Conservation (phyloP, 2,888 invertebrate species). For the Troides oblongomaculatus region DNA sequence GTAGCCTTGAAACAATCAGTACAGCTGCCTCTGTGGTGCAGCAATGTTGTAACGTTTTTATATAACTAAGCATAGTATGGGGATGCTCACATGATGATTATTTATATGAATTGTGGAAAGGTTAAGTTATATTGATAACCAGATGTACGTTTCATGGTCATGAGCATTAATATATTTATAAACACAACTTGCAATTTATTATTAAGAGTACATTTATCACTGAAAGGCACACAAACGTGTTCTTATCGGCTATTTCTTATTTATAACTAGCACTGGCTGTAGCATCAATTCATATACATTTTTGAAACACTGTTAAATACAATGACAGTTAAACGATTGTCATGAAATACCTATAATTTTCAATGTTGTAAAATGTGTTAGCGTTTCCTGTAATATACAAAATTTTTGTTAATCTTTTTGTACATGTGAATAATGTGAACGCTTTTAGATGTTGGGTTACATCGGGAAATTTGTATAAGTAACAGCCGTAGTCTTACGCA, state of each 20-base stretch:
- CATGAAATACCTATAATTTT: constrained; percentile 16
- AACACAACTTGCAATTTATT: too few relatives aligned
- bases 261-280: not conserved
- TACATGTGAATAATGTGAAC: not conserved
- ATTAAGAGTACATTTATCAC: too few relatives aligned
- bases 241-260: not conserved
- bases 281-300: not conserved
- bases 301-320: not conserved
- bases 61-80: too few relatives aligned
- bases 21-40: not conserved
- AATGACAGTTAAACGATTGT: constrained; percentile 1
- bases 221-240: too few relatives aligned
- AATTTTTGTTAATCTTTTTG: not conserved
- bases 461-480: not conserved
- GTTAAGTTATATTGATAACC: too few relatives aligned
- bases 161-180: too few relatives aligned
- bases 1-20: not conserved
- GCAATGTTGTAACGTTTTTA: too few relatives aligned
- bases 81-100: too few relatives aligned
- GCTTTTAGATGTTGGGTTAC: not conserved
- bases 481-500: not conserved
- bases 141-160: too few relatives aligned
- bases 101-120: too few relatives aligned
- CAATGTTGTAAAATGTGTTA: constrained; percentile 14
- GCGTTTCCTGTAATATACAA: constrained; percentile 18